phyloP scores from a whole-genome alignment of 2,113 vertebrate species.

The Cynoglossus semilaevis region DNA sequence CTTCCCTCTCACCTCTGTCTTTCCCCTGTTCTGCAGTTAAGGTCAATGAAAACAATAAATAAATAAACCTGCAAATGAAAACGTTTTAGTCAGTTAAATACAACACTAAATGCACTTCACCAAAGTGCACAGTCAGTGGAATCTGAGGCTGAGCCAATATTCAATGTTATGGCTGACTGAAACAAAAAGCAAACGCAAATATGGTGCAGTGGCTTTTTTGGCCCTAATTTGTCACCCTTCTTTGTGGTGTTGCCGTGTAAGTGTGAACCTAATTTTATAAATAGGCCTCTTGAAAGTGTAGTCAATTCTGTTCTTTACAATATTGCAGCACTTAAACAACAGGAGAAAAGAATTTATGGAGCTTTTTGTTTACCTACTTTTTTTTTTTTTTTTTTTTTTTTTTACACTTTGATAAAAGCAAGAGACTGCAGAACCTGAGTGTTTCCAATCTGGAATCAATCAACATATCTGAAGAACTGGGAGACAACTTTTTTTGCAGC shows the following conservation, averaged over 20 bases:
- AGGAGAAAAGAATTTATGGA: slow-evolving; percentile 16
- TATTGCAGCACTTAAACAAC: slow-evolving; percentile 6
- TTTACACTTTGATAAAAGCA: slow-evolving; percentile 17
- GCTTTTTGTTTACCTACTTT: slow-evolving; percentile 14
- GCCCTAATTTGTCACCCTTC: background rate
- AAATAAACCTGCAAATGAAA: too few species aligned
- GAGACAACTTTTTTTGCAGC: slow-evolving; percentile 40
- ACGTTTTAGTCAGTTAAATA: background rate
- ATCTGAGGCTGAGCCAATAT: background rate
- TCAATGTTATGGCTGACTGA: background rate
- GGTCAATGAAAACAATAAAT: too few species aligned
- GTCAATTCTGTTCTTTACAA: background rate
- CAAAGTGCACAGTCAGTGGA: background rate
- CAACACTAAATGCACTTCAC: background rate
- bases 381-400: slow-evolving; percentile 19
- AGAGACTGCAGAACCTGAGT: slow-evolving; percentile 27
- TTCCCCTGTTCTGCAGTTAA: too few species aligned
- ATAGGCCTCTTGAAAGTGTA: slow-evolving; percentile 6
- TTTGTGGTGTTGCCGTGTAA: background rate
- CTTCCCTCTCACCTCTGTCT: too few species aligned
- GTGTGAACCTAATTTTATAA: slow-evolving; percentile 3
- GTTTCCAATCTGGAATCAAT: slow-evolving; percentile 49
- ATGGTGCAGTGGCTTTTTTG: background rate
- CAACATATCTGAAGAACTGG: slow-evolving; percentile 50
- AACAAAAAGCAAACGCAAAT: too few species aligned